These are phyloP conservation scores for Chloroceryle aenea DNA, from an alignment of 2,113 vertebrate genomes.

Conservation along the genomic window DNA sequence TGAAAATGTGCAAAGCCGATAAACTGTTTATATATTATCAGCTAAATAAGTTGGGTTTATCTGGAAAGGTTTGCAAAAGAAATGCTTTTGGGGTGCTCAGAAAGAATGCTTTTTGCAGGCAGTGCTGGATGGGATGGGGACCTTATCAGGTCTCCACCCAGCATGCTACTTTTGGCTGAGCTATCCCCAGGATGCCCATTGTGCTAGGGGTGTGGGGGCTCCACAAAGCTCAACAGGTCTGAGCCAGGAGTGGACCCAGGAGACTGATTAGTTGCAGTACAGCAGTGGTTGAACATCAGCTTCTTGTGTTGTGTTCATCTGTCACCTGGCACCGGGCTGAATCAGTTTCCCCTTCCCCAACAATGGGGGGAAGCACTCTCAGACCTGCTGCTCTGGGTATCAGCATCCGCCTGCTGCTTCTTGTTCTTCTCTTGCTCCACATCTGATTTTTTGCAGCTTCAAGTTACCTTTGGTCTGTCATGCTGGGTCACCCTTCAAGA, in stretches of 20 bases:
- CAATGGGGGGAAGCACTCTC: neutral
- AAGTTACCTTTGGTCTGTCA: neutral
- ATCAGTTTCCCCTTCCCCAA: neutral
- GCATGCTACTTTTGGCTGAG: neutral
- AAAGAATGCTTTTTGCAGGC: conserved; percentile 55
- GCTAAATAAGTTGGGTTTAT: conserved; percentile 76
- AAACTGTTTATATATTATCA: conserved; percentile 76
- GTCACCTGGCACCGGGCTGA: neutral
- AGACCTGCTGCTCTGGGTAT: neutral
- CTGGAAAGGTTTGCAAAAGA: conserved; percentile 69
- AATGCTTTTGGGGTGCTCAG: conserved; percentile 61
- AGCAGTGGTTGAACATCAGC: neutral
- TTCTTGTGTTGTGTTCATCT: neutral
- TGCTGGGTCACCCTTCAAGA: neutral
- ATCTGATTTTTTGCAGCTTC: neutral
- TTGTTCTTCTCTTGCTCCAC: neutral
- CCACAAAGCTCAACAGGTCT: neutral
- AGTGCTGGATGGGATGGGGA: conserved; percentile 16
- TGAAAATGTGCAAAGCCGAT: conserved; percentile 78
- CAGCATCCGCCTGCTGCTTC: accelerated
- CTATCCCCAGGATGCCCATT: neutral
- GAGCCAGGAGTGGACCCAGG: neutral
- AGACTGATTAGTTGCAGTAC: neutral
- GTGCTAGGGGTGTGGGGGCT: neutral
- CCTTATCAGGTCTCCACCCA: neutral